phyloP scores from a whole-genome alignment of 2,113 vertebrate genomes.

The Plecturocebus donacophilus region DNA sequence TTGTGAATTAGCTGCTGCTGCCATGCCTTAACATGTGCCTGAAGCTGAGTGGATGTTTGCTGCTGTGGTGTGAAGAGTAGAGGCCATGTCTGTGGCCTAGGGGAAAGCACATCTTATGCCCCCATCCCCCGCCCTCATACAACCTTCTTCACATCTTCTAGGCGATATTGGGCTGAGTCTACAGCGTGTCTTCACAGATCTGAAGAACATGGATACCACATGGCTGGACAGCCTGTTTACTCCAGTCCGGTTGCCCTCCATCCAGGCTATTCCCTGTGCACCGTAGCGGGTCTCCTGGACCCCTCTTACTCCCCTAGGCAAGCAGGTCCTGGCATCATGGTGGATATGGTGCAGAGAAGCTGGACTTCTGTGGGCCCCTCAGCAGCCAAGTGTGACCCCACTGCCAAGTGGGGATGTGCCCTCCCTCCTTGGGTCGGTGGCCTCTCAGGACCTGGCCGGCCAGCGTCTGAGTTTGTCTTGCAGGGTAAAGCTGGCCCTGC shows the following conservation, averaged over 20 bases:
- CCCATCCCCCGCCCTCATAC: not conserved
- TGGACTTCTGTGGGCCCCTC: slow-evolving; percentile 58
- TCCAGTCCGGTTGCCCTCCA: slow-evolving; percentile 62
- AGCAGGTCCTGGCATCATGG: slow-evolving; percentile 43
- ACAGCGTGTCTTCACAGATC: slow-evolving; percentile 69
- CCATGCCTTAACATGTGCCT: not conserved
- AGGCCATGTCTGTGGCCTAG: not conserved
- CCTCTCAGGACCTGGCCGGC: not conserved
- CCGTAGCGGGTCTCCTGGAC: slow-evolving; percentile 67
- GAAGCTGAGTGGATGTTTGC: not conserved
- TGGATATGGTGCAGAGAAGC: slow-evolving; percentile 58
- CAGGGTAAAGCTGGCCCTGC: slow-evolving; percentile 10
- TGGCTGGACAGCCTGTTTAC: slow-evolving; percentile 78
- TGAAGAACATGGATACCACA: slow-evolving; percentile 78
- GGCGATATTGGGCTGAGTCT: slow-evolving; percentile 77
- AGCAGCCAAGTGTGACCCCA: not conserved
- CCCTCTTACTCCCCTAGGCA: not conserved
- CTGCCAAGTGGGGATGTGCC: not conserved
- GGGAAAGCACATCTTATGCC: not conserved
- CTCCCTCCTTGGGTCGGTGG: not conserved
- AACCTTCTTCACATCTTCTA: slow-evolving; percentile 41
- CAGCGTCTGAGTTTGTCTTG: not conserved
- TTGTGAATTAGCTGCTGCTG: not conserved
- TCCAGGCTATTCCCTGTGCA: slow-evolving; percentile 82
- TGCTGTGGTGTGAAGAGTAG: not conserved